Evolutionary conservation across 2,113 vertebrate species (phyloP), one percentile per base, ranked within the genome.

Genomic region (Equus quagga): DNA sequence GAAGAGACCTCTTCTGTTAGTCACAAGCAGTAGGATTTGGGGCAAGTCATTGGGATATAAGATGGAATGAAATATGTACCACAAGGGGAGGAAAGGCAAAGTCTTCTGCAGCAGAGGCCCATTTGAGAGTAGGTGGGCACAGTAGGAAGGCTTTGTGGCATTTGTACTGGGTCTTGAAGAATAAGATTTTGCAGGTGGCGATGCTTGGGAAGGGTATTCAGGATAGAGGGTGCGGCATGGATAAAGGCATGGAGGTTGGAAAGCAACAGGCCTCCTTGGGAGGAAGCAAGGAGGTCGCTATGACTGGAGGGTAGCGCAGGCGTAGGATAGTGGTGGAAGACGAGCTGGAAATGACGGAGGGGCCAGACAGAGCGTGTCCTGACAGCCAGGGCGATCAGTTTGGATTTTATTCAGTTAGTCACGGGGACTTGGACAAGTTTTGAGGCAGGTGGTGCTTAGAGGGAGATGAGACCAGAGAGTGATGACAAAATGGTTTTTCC

Each of bases 331-430:
- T 9, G 15, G 28, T 7, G 3, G 36, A 51, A n/a, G 51, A 36
- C 24, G 36, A 88, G 8, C 14, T 19, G 18, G 58, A 58, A 49
- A 33, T 0, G 0, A 0, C 26, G 46, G 44, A 76, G 56, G n/a
- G 31, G 31, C 44, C 41, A 69, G 24, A 19, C 8, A 18, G 19
- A 67, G 33, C 0, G 0, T 14, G 17, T 75, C 41, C 41, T 19
- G 17, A 15, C 64, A 8, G 13, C 33, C 24, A 19, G 23, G 13
- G 24, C 21, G 33, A 60, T 11, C 13, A 54, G 58, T 41, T 12
- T 67, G 41, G 44, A 21, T 69, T 91, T 82, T 23, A 70, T 31
- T 23, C 19, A 24, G 24, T 69, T 49, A 76, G 36, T 17, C 41
- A 36, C 4, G 1, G n/a, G 23, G 23, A 44, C n/a, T 73, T 36